Percentiles rank a stretch among this genome's conserved stretches.
Evolutionary conservation across 2,888 invertebrate species (phyloP).

Genomic region (Himalopsyche tibetana): DNA sequence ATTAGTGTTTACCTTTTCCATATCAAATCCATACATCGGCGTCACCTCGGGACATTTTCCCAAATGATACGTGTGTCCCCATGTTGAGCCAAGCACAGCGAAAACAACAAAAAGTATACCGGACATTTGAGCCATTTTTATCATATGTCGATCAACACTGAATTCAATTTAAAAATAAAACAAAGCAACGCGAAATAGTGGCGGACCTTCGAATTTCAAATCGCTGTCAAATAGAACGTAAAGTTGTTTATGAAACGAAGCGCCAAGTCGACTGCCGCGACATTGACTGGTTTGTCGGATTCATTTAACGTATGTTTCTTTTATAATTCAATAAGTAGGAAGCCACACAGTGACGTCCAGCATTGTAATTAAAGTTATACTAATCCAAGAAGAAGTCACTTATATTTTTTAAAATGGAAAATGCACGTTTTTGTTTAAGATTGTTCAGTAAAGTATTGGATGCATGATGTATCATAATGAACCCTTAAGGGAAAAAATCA

Average conservation of each 20-base stretch:
- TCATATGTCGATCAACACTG: background rate
- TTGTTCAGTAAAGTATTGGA: too few species aligned
- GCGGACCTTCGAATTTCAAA: slow-evolving; percentile 45
- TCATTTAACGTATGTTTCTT: slow-evolving; percentile 23
- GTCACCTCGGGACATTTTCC: slow-evolving; percentile 86
- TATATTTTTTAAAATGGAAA: too few species aligned
- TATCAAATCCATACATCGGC: slow-evolving; percentile 84
- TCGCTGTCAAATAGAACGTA: slow-evolving; percentile 5
- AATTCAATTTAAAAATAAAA: slow-evolving; percentile 30
- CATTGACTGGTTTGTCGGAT: slow-evolving; percentile 13
- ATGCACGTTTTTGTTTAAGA: too few species aligned
- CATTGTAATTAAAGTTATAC: background rate
- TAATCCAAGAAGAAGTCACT: too few species aligned
- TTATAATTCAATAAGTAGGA: slow-evolving; percentile 22
- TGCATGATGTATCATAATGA: too few species aligned
- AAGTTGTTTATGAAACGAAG: background rate
- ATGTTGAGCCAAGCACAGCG: slow-evolving; percentile 69
- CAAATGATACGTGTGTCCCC: slow-evolving; percentile 83
- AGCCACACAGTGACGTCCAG: background rate
- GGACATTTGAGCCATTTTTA: slow-evolving; percentile 49
- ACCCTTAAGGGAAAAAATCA: too few species aligned
- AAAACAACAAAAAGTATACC: slow-evolving; percentile 61
- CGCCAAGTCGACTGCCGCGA: slow-evolving; percentile 17
- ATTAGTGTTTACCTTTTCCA: slow-evolving; percentile 81
- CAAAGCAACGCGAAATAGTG: slow-evolving; percentile 2